Conservation (phyloP, 1,140 invertebrate genomes). For the Drosophila ogumai region DNA sequence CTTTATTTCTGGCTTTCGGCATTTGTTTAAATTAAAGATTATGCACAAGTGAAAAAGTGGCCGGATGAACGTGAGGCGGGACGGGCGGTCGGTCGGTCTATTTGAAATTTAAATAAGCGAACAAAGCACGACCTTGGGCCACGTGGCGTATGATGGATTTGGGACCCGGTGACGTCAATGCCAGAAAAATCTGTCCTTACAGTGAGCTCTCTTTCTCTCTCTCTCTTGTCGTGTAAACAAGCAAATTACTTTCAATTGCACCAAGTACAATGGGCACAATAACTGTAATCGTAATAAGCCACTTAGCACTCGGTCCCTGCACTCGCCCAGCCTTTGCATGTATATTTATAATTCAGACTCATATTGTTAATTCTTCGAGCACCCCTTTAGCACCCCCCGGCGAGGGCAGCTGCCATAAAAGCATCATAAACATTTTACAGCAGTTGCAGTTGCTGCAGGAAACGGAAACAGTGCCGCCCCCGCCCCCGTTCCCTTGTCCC, state of each 20-base stretch:
- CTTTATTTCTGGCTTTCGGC: constrained; percentile 73
- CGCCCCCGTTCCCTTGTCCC: not conserved
- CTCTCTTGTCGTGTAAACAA: constrained; percentile 39
- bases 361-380: constrained; percentile 75
- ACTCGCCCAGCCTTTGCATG: constrained; percentile 45
- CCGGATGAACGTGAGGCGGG: constrained; percentile 9
- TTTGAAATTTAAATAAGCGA: constrained; percentile 74
- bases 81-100: constrained; percentile 6
- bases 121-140: constrained; percentile 44
- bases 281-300: constrained; percentile 73
- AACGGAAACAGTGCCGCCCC: constrained; percentile 39
- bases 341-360: constrained; percentile 72
- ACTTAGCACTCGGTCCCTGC: constrained; percentile 67
- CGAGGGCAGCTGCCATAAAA: constrained; percentile 67
- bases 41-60: constrained; percentile 61
- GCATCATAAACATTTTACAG: constrained; percentile 83
- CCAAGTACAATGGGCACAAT: constrained; percentile 56
- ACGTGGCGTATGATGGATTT: constrained; percentile 61
- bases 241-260: constrained; percentile 39
- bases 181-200: constrained; percentile 5
- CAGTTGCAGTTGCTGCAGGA: constrained; percentile 74
- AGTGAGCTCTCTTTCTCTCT: too few relatives aligned
- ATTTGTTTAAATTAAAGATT: constrained; percentile 82
- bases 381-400: not conserved
- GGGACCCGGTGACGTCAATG: constrained; percentile 46